Evolutionary conservation across 2,113 vertebrate species (phyloP).

Genomic region (Carassius auratus): DNA sequence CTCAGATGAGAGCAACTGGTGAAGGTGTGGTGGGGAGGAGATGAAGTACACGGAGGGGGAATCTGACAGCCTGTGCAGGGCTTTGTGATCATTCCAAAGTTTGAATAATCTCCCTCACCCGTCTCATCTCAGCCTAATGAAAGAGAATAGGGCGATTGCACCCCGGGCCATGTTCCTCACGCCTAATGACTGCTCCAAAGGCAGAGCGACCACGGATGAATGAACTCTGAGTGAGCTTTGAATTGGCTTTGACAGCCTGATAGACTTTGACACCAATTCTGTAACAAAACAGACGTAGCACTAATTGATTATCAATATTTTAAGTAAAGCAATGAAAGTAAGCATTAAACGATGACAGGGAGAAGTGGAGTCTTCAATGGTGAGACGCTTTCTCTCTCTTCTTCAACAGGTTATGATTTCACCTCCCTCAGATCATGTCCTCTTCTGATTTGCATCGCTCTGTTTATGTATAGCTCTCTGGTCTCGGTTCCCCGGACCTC

Average conservation of each 20-base stretch:
- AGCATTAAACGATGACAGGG: conserved; percentile 90
- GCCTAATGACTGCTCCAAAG: conserved; percentile 99
- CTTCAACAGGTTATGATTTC: neutral
- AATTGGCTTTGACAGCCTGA: conserved; percentile 98
- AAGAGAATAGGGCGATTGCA: conserved; percentile 99
- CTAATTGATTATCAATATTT: conserved; percentile 99
- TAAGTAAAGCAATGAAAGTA: conserved; percentile 99
- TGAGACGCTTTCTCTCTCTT: conserved; percentile 34
- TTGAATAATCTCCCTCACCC: conserved; percentile 99
- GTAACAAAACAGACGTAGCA: conserved; percentile 98
- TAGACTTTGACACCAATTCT: conserved; percentile 97
- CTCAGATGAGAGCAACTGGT: conserved; percentile 49
- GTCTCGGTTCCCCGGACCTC: neutral
- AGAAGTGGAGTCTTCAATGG: conserved; percentile 56
- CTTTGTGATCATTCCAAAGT: conserved; percentile 99
- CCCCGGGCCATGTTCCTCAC: conserved; percentile 93
- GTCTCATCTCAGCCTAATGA: conserved; percentile 98
- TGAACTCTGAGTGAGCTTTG: conserved; percentile 98
- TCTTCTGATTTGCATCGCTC: conserved; percentile 30
- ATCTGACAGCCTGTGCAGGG: conserved; percentile 98
- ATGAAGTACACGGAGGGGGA: conserved; percentile 99
- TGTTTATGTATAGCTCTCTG: neutral
- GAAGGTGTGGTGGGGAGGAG: conserved; percentile 73
- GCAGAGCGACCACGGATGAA: conserved; percentile 94
- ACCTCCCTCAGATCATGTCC: neutral